These are phyloP conservation scores for Danionella cerebrum DNA, from an alignment of 2,113 vertebrate genomes.

Conservation along the genomic window DNA sequence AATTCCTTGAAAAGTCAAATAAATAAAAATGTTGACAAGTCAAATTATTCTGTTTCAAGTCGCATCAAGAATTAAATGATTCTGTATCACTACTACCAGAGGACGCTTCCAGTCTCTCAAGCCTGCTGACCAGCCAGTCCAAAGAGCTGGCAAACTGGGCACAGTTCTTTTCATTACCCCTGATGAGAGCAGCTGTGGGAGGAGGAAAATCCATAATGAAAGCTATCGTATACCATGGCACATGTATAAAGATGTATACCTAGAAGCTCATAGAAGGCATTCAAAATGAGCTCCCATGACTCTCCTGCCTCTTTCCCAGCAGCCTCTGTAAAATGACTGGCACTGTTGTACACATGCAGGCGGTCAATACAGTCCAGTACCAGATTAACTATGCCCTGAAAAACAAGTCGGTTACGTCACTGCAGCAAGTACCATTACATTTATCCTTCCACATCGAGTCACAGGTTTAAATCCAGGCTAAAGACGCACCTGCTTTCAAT, in stretches of 20 bases:
- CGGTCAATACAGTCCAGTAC: conserved; percentile 88
- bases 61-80: neutral
- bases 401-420: too few relatives aligned
- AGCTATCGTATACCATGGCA: too few relatives aligned
- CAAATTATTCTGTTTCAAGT: neutral
- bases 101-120: conserved; percentile 84
- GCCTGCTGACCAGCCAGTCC: conserved; percentile 86
- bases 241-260: too few relatives aligned
- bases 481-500: too few relatives aligned
- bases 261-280: conserved; percentile 80
- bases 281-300: conserved; percentile 79
- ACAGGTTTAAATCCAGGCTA: too few relatives aligned
- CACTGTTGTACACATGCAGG: conserved; percentile 75
- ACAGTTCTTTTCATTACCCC: conserved; percentile 86
- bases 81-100: conserved; percentile 61
- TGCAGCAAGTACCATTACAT: too few relatives aligned
- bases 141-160: conserved; percentile 87
- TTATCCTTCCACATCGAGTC: too few relatives aligned
- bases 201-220: neutral
- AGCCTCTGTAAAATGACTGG: conserved; percentile 73
- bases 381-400: conserved; percentile 83
- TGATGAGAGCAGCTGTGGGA: conserved; percentile 76
- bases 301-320: conserved; percentile 72
- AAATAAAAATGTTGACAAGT: neutral
- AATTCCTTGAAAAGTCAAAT: conserved; percentile 66